Conservation (phyloP, 2,888 invertebrate species). For the Xestia rhomboidea region DNA sequence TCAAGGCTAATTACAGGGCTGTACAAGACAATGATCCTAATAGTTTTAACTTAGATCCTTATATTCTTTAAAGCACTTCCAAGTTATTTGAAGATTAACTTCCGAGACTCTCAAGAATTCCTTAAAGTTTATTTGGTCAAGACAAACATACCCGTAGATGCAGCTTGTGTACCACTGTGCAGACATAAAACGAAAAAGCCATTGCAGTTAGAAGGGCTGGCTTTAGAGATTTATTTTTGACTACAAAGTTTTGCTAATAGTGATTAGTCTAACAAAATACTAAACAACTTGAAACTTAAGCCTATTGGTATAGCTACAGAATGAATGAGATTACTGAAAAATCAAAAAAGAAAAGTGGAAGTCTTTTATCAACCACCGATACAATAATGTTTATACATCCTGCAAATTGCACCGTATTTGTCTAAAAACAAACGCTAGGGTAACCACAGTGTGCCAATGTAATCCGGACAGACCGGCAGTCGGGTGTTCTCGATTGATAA, state of each 20-base stretch:
- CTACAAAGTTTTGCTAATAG: background rate
- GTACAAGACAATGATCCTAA: background rate
- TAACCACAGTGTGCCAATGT: constrained; percentile 66
- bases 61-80: background rate
- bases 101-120: background rate
- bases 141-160: constrained; percentile 1
- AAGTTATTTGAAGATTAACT: constrained; percentile 5
- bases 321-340: background rate
- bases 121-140: constrained; percentile 20
- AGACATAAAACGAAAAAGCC: background rate
- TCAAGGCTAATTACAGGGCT: fast-evolving
- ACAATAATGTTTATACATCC: constrained; percentile 2
- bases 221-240: background rate
- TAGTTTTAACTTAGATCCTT: background rate
- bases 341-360: background rate
- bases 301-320: background rate
- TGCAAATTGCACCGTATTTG: constrained; percentile 24
- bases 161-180: constrained; percentile 1
- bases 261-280: background rate
- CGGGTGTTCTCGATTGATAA: constrained; percentile 77
- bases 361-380: background rate
- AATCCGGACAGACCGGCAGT: constrained; percentile 68
- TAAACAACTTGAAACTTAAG: background rate
- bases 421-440: constrained; percentile 68
- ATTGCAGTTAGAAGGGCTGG: background rate